Conservation (phyloP, 2,113 vertebrate species). For the Asarcornis scutulata region DNA sequence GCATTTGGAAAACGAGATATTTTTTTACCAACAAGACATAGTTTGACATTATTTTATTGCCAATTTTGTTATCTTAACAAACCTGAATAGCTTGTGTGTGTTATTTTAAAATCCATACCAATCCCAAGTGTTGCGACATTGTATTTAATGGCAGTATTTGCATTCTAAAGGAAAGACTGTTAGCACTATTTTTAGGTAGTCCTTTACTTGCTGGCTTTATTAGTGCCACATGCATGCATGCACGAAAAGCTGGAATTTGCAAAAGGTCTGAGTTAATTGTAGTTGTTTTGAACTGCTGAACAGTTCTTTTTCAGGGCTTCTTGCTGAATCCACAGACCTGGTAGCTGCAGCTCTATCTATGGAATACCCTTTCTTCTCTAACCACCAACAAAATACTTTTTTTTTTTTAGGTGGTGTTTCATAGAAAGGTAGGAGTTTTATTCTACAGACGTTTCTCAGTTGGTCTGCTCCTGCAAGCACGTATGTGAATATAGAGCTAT, state of each 20-base stretch:
- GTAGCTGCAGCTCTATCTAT: background rate
- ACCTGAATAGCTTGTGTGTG: background rate
- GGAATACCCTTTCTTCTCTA: background rate
- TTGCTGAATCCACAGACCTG: background rate
- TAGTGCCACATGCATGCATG: background rate
- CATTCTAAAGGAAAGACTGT: background rate
- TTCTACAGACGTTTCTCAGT: background rate
- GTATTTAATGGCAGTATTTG: background rate
- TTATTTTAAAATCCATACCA: background rate
- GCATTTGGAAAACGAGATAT: constrained; percentile 20
- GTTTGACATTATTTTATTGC: constrained; percentile 29
- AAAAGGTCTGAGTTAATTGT: background rate
- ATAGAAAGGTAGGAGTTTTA: background rate
- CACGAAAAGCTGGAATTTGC: background rate
- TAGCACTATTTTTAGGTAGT: background rate
- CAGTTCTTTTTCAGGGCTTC: background rate
- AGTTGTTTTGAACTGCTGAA: background rate
- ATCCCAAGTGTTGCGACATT: background rate
- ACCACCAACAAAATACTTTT: background rate
- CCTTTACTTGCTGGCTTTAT: background rate
- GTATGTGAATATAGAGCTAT: background rate
- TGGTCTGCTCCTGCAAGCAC: background rate
- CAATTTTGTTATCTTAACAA: background rate
- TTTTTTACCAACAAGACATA: background rate
- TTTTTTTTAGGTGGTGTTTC: background rate